Evolutionary conservation across 2,797 vertebrate species (phyloP).

Genomic region (Muraenolepis orangiensis): DNA sequence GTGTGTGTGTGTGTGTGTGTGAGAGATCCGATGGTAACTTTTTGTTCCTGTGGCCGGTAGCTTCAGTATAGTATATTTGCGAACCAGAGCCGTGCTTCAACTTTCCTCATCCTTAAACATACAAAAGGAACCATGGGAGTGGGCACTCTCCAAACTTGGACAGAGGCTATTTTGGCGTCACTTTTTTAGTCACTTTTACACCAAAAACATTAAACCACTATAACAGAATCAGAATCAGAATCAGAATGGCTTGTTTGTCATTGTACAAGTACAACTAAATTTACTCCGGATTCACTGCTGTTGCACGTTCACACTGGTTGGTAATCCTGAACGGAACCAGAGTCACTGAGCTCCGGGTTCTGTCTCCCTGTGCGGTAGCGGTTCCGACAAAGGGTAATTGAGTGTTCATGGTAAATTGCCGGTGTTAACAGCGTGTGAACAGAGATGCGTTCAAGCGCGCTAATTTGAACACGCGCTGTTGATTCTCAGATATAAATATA

Average conservation of each 20-base stretch:
- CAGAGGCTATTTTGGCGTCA: not conserved
- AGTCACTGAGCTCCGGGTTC: not conserved
- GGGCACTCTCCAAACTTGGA: not conserved
- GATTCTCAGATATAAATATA: not conserved
- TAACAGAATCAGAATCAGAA: too few species aligned
- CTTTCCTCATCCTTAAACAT: not conserved
- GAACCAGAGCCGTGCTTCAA: not conserved
- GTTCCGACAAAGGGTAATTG: not conserved
- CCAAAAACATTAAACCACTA: not conserved
- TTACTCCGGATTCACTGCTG: not conserved
- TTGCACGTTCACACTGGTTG: not conserved
- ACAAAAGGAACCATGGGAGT: not conserved
- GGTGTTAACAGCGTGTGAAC: not conserved
- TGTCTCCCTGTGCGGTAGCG: not conserved
- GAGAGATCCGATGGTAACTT: not conserved
- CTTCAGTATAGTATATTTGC: not conserved
- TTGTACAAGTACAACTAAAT: too few species aligned
- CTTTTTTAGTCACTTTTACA: too few species aligned
- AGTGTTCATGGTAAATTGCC: not conserved
- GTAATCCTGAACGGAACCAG: not conserved
- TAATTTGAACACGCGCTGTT: not conserved
- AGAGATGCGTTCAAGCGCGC: not conserved
- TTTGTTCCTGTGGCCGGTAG: not conserved
- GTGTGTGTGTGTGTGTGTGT: not conserved
- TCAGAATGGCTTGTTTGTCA: too few species aligned